These are phyloP conservation scores for Syngnathus scovelli DNA, from an alignment of 2,113 vertebrate genomes.

Conservation along the genomic window DNA sequence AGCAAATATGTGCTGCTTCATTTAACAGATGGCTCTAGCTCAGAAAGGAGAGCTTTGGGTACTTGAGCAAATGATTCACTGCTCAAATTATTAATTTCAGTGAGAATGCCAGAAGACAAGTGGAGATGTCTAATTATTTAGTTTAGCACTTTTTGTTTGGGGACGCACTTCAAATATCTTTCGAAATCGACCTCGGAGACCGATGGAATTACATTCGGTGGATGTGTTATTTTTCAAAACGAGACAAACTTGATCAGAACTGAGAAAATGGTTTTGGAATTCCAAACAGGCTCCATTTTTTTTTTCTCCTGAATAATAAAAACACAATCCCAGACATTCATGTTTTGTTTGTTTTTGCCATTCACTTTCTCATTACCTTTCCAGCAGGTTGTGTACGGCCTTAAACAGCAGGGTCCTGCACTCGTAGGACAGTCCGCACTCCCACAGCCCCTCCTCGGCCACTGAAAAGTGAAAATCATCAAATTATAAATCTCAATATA, in stretches of 20 bases:
- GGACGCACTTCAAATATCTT: neutral
- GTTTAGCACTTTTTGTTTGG: constrained; percentile 13
- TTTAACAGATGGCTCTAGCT: constrained; percentile 65
- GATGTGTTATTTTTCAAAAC: neutral
- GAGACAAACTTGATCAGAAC: too few species aligned
- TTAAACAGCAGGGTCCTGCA: constrained; percentile 97
- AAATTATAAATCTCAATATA: constrained; percentile 9
- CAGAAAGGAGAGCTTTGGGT: constrained; percentile 60
- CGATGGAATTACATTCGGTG: neutral
- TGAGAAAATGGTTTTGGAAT: too few species aligned
- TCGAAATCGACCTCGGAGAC: neutral
- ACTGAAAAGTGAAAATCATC: constrained; percentile 68
- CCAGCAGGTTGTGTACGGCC: constrained; percentile 96
- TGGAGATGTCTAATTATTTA: neutral
- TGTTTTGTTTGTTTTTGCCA: neutral
- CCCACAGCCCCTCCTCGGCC: constrained; percentile 94
- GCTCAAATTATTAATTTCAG: constrained; percentile 61
- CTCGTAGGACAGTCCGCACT: constrained; percentile 96
- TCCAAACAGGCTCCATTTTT: neutral
- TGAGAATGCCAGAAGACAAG: constrained; percentile 39
- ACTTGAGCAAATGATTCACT: constrained; percentile 64
- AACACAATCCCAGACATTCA: neutral
- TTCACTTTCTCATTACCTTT: constrained; percentile 78
- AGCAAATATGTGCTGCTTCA: constrained; percentile 71
- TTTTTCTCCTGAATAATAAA: neutral